Percentiles rank a stretch among this genome's conserved stretches.
These are phyloP conservation scores for Scrobipalpa atriplicella DNA, from an alignment of 2,888 invertebrate species.

Conservation along the genomic window DNA sequence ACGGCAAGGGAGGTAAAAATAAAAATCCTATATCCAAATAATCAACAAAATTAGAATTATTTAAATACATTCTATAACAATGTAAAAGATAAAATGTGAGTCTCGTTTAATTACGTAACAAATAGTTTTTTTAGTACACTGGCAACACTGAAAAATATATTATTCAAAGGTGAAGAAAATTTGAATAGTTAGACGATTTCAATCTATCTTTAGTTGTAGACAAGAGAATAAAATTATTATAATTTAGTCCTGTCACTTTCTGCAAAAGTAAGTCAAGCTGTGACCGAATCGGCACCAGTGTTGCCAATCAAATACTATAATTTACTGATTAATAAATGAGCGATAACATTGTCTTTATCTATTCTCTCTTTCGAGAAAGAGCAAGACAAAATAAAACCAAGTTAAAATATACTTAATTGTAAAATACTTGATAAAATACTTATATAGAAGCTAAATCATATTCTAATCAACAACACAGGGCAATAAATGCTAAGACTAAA, in stretches of 20 bases:
- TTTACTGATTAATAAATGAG: neutral
- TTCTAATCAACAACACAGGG: slow-evolving; percentile 13
- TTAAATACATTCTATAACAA: slow-evolving; percentile 39
- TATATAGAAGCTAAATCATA: neutral
- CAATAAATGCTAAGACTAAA: slow-evolving; percentile 33
- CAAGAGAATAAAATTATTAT: too few species aligned
- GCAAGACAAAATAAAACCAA: slow-evolving; percentile 25
- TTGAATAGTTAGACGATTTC: neutral
- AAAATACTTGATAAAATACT: slow-evolving; percentile 6
- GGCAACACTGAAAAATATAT: neutral
- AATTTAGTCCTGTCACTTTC: too few species aligned
- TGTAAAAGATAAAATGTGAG: slow-evolving; percentile 8
- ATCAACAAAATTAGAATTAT: slow-evolving; percentile 42
- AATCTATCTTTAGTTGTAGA: neutral
- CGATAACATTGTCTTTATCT: slow-evolving; percentile 15
- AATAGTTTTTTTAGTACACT: neutral
- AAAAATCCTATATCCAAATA: slow-evolving; percentile 39
- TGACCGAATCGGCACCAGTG: too few species aligned
- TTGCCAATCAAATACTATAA: slow-evolving; percentile 1
- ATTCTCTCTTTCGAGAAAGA: slow-evolving; percentile 28
- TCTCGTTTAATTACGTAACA: neutral
- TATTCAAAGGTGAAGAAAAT: neutral
- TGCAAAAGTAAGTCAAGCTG: too few species aligned
- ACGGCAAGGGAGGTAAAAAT: slow-evolving; percentile 45
- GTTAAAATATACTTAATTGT: neutral